These are phyloP conservation scores for Ophraella communa DNA, from an alignment of 2,888 invertebrate genomes.

Conservation along the genomic window DNA sequence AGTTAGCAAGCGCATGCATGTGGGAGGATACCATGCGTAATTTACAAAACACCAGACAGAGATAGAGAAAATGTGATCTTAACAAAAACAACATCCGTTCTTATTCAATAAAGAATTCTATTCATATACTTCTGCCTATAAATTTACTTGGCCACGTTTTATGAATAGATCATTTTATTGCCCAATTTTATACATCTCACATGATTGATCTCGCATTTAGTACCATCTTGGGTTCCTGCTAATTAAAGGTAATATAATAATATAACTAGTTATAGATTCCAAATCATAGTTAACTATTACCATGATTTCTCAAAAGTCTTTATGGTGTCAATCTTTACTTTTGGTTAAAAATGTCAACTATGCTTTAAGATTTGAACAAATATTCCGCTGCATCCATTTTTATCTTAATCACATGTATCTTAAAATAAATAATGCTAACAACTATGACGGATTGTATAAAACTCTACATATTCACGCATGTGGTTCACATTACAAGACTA, in stretches of 20 bases:
- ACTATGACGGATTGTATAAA: background rate
- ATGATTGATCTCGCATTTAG: background rate
- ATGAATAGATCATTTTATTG: background rate
- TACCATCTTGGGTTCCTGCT: background rate
- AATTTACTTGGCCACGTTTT: background rate
- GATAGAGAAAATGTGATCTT: conserved; percentile 6
- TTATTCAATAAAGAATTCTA: background rate
- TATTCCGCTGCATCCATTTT: too few species aligned
- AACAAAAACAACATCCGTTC: conserved; percentile 13
- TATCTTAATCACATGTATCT: background rate
- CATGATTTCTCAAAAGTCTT: too few species aligned
- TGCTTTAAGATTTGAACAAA: too few species aligned
- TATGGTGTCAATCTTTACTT: too few species aligned
- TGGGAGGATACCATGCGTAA: conserved; percentile 1
- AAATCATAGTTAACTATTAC: too few species aligned
- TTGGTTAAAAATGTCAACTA: too few species aligned
- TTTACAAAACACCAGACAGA: conserved; percentile 6
- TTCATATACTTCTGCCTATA: background rate
- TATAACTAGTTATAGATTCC: too few species aligned
- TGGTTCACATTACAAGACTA: background rate
- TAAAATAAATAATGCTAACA: background rate
- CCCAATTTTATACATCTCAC: background rate
- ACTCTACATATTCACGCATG: background rate
- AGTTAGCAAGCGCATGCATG: background rate
- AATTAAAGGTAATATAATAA: too few species aligned